Evolutionary conservation across 2,113 vertebrate genomes (phyloP).

Genomic region (Peucedramus taeniatus): DNA sequence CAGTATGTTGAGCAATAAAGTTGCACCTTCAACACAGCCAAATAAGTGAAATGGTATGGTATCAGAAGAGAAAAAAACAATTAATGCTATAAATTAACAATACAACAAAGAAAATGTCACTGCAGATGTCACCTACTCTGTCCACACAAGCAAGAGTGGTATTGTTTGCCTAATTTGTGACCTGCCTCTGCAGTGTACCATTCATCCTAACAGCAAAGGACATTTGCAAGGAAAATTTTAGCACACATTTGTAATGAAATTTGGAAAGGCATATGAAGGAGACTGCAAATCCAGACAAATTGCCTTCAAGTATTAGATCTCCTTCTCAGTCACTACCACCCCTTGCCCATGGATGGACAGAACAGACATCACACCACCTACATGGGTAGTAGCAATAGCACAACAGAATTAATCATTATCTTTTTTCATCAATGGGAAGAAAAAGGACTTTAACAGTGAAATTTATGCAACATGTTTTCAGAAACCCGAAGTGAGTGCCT

Average conservation of each 20-base stretch:
- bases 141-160: neutral
- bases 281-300: neutral
- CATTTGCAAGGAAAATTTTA: neutral
- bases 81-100: neutral
- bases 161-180: neutral
- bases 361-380: neutral
- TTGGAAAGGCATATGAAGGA: neutral
- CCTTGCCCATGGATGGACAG: neutral
- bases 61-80: neutral
- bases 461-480: neutral
- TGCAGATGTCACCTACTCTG: neutral
- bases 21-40: neutral
- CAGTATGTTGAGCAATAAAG: neutral
- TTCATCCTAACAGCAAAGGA: neutral
- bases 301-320: neutral
- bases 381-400: fast-evolving
- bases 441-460: neutral
- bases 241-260: neutral
- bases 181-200: neutral
- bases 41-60: neutral
- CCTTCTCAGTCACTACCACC: neutral
- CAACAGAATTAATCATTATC: neutral
- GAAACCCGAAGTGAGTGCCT: neutral
- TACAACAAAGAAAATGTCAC: neutral
- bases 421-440: neutral